A percentile compares a stretch with the other conserved stretches of the same genome.
These are phyloP conservation scores for Ligdia adustata DNA, from an alignment of 2,888 invertebrate genomes.

Conservation along the genomic window DNA sequence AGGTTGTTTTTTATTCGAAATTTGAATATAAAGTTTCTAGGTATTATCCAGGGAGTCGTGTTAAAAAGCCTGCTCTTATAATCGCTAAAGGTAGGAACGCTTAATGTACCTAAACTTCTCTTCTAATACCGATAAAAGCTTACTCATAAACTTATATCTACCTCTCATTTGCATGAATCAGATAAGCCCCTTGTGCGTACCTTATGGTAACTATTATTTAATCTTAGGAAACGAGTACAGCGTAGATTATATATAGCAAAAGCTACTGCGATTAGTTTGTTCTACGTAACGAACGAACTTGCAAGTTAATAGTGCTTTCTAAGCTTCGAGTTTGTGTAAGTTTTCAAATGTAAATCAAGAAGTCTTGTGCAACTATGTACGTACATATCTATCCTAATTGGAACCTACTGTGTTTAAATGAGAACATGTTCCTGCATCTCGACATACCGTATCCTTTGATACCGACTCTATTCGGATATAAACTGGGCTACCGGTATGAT, in stretches of 20 bases:
- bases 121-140: not conserved
- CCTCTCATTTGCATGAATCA: not conserved
- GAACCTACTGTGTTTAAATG: constrained; percentile 5
- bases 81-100: too few relatives aligned
- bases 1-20: not conserved
- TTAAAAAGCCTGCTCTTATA: too few relatives aligned
- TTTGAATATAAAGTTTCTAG: not conserved
- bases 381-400: constrained; percentile 17
- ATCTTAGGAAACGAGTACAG: too few relatives aligned
- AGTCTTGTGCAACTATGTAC: constrained; percentile 12
- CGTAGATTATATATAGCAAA: too few relatives aligned
- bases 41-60: not conserved
- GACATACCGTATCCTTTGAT: too few relatives aligned
- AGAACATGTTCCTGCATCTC: too few relatives aligned
- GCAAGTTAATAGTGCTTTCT: constrained; percentile 4
- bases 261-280: not conserved
- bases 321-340: constrained; percentile 6
- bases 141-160: not conserved
- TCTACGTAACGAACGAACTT: not conserved
- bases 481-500: too few relatives aligned
- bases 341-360: constrained; percentile 14
- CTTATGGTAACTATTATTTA: too few relatives aligned
- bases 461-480: too few relatives aligned
- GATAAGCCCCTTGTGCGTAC: not conserved
- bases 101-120: not conserved